Base-by-base conservation (phyloP, 2,797 vertebrate species). In the Lophura swinhoii region DNA sequence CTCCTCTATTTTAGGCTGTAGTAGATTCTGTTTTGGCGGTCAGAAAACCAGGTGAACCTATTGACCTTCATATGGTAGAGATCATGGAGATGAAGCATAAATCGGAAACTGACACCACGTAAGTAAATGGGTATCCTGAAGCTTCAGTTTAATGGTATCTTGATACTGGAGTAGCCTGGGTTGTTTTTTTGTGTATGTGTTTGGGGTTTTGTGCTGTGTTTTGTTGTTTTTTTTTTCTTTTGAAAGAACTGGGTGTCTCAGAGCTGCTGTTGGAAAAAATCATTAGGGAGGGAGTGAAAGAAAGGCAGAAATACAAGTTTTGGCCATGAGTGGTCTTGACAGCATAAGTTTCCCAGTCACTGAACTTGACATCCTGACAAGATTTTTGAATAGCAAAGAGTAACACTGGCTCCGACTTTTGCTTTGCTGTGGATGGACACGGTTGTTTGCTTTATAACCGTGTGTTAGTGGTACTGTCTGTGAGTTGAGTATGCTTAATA, bases 1-100 rank as follows among this genome's bases (percentile, higher is more conserved):
- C 6, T 29, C 13, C n/a, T 74, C 31, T 91, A 0, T 89, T 95
- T 10, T 96, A 99, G 99, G 99, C 99, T 90, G 99, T 99, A 5
- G 99, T 99, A 16, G 99, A 99, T 88, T 99, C 99, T 84, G 98
- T 99, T 72, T 88, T 99, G 94, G 97, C 99, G 37, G 98, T 99
- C 63, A 97, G 96, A 51, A 98, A 98, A 93, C 98, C 98, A 59
- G 98, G 98, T 35, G 99, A 99, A 85, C 98, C 99, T 68, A 99
- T 99, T 33, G 99, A 99, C 94, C 98, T 99, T 51, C 99, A 98
- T 97, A 99, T 99, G 99, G 98, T 99, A 93, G 99, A 99, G 94
- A 99, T 99, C 71, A 99, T 99, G 99, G 99, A 99, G 96, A 99
- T 99, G 99, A 99, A 98, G 85, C 99, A 99, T 95, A 99, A 99